Evolutionary conservation across 2,888 invertebrate species (phyloP), one percentile per base, ranked within the genome.

Genomic region (Zootermopsis nevadensis): DNA sequence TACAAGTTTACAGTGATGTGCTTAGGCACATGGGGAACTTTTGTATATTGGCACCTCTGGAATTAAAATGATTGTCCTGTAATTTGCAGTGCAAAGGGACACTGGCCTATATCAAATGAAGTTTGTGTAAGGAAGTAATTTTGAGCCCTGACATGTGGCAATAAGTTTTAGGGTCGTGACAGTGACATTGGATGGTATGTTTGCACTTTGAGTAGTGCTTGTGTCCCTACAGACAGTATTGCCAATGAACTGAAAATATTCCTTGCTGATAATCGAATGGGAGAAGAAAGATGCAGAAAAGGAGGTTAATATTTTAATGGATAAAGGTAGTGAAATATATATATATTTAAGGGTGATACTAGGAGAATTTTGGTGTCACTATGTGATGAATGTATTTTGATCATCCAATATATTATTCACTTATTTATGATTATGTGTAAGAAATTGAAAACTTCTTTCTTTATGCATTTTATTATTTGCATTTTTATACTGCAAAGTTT

Each of bases 401-500:
- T 79, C 66, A 66, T 55, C 12, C 30, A 55, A 24, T 33, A 66
- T 66, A 79, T 55, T 77, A 33, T 60, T 60, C 27, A 60, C n/a
- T 60, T 60, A 60, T 60, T 27, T 60, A 60, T 4, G 12, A 60
- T 48, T 48, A 48, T n/a, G 27, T 60, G 12, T 10, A n/a, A 60
- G 27, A 27, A 60, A 27, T 6, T 60, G 60, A 1, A 60, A 60
- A 12, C n/a, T 74, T 74, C 31, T 77, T 66, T 35, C 66, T 27
- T 79, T 79, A 38, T 79, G 79, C 79, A 66, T 79, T 77, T 66
- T 79, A 79, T 35, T 35, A 79, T 66, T 60, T n/a, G 79, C 79
- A 79, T 79, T 79, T 77, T 79, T 79, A 79, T 79, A 79, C 79
- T 60, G 24, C 27, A 33, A 27, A 35, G 12, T 79, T 74, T 74